These are phyloP conservation scores for Rhagoletis zephyria DNA, from an alignment of 1,140 invertebrate species.

Conservation along the genomic window DNA sequence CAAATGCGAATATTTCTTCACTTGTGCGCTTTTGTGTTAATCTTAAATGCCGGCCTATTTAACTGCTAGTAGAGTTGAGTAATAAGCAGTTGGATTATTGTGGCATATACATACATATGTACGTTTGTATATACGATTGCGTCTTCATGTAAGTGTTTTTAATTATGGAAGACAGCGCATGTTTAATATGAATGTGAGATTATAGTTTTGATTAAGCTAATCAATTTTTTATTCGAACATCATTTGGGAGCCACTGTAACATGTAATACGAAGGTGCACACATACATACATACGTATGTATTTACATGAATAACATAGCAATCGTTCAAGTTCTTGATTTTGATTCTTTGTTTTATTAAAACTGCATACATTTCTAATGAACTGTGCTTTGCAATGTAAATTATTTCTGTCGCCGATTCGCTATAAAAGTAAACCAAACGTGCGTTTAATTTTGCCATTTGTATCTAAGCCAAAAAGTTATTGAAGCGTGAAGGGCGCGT, in stretches of 20 bases:
- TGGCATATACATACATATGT: not conserved
- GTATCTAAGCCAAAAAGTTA: not conserved
- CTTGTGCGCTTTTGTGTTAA: constrained; percentile 6
- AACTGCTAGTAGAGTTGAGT: not conserved
- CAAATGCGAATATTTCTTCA: constrained; percentile 48
- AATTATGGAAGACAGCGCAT: not conserved
- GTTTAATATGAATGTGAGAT: not conserved
- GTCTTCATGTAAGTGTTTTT: not conserved
- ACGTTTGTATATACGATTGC: not conserved
- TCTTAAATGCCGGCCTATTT: not conserved
- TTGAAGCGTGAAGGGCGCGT: no score
- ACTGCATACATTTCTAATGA: constrained; percentile 8
- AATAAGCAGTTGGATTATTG: not conserved
- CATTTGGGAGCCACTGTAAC: not conserved
- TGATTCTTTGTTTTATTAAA: not conserved
- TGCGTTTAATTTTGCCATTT: not conserved
- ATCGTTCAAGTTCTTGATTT: not conserved
- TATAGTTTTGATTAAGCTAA: not conserved
- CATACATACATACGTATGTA: no score
- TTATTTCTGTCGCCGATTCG: not conserved
- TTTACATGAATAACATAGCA: no score
- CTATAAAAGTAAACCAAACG: not conserved
- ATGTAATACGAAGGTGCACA: constrained; percentile 2
- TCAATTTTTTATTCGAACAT: not conserved
- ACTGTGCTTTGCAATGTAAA: not conserved